Conservation (phyloP, 2,888 invertebrate genomes). For the Eristalis tenax region DNA sequence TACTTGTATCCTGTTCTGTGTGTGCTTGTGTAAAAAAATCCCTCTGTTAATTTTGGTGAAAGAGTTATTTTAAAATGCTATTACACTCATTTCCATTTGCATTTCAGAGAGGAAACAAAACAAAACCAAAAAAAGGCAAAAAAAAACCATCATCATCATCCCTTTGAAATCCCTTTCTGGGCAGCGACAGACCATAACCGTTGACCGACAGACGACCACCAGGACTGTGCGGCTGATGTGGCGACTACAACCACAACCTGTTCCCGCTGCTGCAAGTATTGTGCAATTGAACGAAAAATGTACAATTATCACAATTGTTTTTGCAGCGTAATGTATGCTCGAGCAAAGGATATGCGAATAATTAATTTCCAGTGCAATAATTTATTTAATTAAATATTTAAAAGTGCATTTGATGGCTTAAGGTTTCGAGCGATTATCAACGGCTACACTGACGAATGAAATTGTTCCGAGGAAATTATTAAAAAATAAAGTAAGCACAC, state of each 20-base stretch:
- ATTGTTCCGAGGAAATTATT: constrained; percentile 1
- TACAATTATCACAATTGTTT: constrained; percentile 62
- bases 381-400: constrained; percentile 69
- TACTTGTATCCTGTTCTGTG: neutral
- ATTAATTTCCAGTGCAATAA: constrained; percentile 69
- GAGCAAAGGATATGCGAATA: constrained; percentile 59
- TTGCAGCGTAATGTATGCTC: constrained; percentile 38
- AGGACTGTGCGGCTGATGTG: neutral
- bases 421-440: constrained; percentile 37
- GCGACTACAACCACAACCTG: constrained; percentile 36
- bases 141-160: constrained; percentile 1
- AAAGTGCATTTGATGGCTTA: constrained; percentile 61
- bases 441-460: constrained; percentile 9
- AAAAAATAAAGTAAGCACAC: neutral
- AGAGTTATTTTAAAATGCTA: constrained; percentile 14
- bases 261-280: neutral
- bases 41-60: neutral
- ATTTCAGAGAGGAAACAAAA: neutral
- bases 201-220: neutral
- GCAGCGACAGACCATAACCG: constrained; percentile 4
- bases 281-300: constrained; percentile 55
- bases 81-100: neutral
- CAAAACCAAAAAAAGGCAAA: neutral
- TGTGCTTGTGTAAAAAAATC: neutral
- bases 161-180: constrained; percentile 14